These are phyloP conservation scores for Tapirus indicus DNA, from an alignment of 2,797 vertebrate species.

Conservation along the genomic window DNA sequence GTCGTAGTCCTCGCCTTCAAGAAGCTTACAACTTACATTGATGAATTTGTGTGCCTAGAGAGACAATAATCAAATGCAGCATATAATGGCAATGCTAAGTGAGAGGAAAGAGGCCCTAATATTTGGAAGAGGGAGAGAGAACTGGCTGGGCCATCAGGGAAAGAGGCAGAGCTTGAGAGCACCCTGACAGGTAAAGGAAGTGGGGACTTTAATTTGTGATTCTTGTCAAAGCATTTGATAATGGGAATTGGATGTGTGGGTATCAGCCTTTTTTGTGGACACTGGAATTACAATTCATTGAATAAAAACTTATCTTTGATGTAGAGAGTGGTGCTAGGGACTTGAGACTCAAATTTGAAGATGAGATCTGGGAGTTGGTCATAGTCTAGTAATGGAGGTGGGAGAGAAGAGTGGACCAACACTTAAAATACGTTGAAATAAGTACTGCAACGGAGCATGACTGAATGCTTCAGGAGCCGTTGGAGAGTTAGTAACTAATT, in stretches of 20 bases:
- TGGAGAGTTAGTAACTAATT: not conserved
- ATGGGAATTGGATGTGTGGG: not conserved
- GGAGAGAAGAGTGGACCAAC: not conserved
- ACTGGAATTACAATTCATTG: not conserved
- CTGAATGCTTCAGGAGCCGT: not conserved
- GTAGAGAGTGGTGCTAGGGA: not conserved
- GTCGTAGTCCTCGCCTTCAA: conserved; percentile 52
- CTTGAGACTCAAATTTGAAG: not conserved
- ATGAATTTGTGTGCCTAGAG: not conserved
- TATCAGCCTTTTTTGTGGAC: not conserved
- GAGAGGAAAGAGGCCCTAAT: not conserved
- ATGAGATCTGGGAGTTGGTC: not conserved
- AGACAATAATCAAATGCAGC: not conserved
- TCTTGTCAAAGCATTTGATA: not conserved
- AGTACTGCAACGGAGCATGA: not conserved
- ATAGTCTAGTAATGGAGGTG: not conserved
- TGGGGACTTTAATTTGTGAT: not conserved
- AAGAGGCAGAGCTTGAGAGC: not conserved
- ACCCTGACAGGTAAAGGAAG: not conserved
- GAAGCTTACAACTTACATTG: not conserved
- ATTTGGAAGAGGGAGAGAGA: not conserved
- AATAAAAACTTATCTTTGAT: not conserved
- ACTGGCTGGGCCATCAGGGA: not conserved
- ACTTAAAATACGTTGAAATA: not conserved
- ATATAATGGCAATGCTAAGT: not conserved